Conservation (phyloP, 2,888 invertebrate species). For the Lamellibrachia columna region DNA sequence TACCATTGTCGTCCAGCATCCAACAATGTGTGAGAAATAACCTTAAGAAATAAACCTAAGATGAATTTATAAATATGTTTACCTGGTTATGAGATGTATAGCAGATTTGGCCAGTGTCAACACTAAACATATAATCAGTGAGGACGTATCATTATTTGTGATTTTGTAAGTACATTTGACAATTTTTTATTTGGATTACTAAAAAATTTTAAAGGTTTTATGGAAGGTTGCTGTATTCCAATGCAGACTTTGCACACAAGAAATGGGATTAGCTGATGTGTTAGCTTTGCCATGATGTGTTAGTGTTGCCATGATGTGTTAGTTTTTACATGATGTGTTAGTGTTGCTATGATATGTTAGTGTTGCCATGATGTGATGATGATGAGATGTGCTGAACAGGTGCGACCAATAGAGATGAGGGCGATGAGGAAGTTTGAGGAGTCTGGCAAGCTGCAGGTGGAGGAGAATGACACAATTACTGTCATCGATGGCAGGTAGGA, state of each 20-base stretch:
- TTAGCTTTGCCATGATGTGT: too few relatives aligned
- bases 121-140: too few relatives aligned
- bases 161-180: too few relatives aligned
- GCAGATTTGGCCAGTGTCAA: neutral
- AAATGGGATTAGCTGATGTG: too few relatives aligned
- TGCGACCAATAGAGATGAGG: conserved; percentile 76
- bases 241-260: too few relatives aligned
- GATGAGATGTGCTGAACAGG: conserved; percentile 53
- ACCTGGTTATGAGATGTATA: neutral
- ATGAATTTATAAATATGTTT: neutral
- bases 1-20: too few relatives aligned
- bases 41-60: neutral
- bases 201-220: too few relatives aligned
- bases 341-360: neutral
- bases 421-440: conserved; percentile 76
- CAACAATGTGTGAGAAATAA: too few relatives aligned
- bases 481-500: conserved; percentile 80
- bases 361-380: neutral
- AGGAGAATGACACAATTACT: conserved; percentile 84
- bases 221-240: too few relatives aligned
- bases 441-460: conserved; percentile 78
- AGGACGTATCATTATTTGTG: too few relatives aligned
- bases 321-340: too few relatives aligned
- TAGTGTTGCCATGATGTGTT: neutral
- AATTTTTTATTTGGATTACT: too few relatives aligned